These are phyloP conservation scores for Macrotrachela quadricornifera DNA, from an alignment of 1,140 invertebrate species.

Conservation along the genomic window DNA sequence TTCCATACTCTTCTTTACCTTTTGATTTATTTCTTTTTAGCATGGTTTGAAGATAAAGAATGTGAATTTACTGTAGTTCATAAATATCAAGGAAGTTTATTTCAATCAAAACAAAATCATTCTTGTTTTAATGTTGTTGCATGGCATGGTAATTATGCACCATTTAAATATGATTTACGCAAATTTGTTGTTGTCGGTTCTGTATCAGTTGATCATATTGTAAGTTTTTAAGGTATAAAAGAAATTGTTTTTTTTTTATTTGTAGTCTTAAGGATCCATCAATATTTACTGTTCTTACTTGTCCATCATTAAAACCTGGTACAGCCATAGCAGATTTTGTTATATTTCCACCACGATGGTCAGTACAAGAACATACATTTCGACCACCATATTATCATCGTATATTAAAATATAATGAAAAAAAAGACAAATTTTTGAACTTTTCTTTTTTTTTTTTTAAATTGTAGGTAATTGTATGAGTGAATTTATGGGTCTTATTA, in stretches of 20 bases:
- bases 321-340: slow-evolving; percentile 93
- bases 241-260: not conserved
- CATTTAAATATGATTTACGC: slow-evolving; percentile 78
- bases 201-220: slow-evolving; percentile 83
- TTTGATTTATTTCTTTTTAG: too few species aligned
- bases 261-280: slow-evolving; percentile 61
- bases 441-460: too few species aligned
- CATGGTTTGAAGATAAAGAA: slow-evolving; percentile 43
- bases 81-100: slow-evolving; percentile 75
- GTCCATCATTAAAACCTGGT: slow-evolving; percentile 62
- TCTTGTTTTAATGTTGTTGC: slow-evolving; percentile 93
- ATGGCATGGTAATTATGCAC: slow-evolving; percentile 96
- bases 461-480: slow-evolving; percentile 91
- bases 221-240: too few species aligned
- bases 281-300: slow-evolving; percentile 91
- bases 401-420: slow-evolving; percentile 24
- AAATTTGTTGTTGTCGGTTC: slow-evolving; percentile 89
- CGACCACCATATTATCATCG: slow-evolving; percentile 86
- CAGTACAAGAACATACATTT: slow-evolving; percentile 84
- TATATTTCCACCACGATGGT: slow-evolving; percentile 92
- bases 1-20: too few species aligned
- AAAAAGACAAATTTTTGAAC: slow-evolving; percentile 10
- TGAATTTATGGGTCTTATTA: slow-evolving; percentile 93
- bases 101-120: slow-evolving; percentile 56
- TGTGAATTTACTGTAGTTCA: slow-evolving; percentile 47